phyloP scores from a whole-genome alignment of 2,888 invertebrate genomes.

The Orthosia gracilis region DNA sequence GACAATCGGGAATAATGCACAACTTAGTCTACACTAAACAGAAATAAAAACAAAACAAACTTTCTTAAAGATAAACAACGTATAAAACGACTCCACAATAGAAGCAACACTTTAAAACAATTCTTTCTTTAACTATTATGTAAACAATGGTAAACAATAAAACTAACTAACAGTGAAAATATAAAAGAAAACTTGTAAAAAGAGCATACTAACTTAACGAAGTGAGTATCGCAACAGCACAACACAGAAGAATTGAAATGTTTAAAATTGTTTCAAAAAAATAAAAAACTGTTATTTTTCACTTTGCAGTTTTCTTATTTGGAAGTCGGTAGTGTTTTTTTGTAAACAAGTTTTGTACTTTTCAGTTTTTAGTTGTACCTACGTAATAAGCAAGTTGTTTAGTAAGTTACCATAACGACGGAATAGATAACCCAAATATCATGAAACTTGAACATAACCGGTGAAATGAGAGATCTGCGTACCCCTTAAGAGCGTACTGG shows the following conservation, averaged over 20 bases:
- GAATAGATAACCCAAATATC: no score
- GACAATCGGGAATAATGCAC: neutral
- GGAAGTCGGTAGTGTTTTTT: no score
- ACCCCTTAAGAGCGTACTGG: no score
- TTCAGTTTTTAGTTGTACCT: no score
- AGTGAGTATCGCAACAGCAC: neutral
- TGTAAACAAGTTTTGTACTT: no score
- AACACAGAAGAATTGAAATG: neutral
- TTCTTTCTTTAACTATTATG: neutral
- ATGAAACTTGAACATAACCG: no score
- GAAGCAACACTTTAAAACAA: constrained; percentile 12
- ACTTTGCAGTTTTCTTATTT: no score
- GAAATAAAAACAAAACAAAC: neutral
- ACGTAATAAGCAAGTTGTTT: no score
- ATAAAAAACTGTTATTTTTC: no score
- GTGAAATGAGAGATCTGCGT: no score
- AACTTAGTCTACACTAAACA: neutral
- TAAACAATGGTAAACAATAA: constrained; percentile 12
- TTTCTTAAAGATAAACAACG: neutral
- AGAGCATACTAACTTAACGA: neutral
- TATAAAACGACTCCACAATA: constrained; percentile 1
- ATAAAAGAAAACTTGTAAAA: neutral
- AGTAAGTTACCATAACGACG: no score
- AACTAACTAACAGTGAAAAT: neutral
- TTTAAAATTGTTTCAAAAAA: neutral